Base-by-base conservation (phyloP, 2,888 invertebrate species). In the Halictus quadricinctus region DNA sequence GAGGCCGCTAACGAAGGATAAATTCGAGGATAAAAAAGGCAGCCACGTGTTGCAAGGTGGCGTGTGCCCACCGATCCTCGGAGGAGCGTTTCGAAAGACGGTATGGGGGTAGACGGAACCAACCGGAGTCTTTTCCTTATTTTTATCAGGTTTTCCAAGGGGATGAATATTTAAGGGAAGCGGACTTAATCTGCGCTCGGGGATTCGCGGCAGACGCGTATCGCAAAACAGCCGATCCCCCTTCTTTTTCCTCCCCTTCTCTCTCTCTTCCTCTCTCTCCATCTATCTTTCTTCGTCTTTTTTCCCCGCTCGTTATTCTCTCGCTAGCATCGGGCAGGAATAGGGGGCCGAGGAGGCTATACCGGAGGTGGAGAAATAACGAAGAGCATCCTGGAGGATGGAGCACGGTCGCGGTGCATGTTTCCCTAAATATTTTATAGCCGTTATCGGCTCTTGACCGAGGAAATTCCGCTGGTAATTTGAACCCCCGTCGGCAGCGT, bases 131-230 rank as follows among this genome's bases (percentile, higher is more conserved):
- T 90, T 91, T 92, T 90, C 89, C 92, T 95, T 95, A 95, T 95
- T 95, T 95, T 95, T 95, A 95, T 95, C 95, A 95, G 95, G 95
- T 95, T 95, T 93, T 95, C 93, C 93, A 87, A 92, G 92, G 94
- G 94, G 95, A 95, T 95, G 95, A 95, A 95, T 95, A 95, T 95
- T 95, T 95, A 95, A 95, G 95, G 95, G 94, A 94, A 95, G 95
- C 95, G 94, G 94, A 95, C 95, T 95, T 95, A 95, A 95, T 95
- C 95, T 95, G 95, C 95, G 95, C 95, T 95, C 94, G 93, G 95
- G 95, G 95, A 95, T 93, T 93, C 93, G 91, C 91, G 90, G 90
- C 91, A 91, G 90, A 91, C 89, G 90, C 91, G 92, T 91, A 93
- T 93, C 91, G 91, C 91, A 90, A 91, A 91, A 91, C 86, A 91